A percentile compares a stretch with the other conserved stretches of the same genome.
These are phyloP conservation scores for Orthonychiurus folsomi DNA, from an alignment of 2,888 invertebrate species.

Conservation along the genomic window DNA sequence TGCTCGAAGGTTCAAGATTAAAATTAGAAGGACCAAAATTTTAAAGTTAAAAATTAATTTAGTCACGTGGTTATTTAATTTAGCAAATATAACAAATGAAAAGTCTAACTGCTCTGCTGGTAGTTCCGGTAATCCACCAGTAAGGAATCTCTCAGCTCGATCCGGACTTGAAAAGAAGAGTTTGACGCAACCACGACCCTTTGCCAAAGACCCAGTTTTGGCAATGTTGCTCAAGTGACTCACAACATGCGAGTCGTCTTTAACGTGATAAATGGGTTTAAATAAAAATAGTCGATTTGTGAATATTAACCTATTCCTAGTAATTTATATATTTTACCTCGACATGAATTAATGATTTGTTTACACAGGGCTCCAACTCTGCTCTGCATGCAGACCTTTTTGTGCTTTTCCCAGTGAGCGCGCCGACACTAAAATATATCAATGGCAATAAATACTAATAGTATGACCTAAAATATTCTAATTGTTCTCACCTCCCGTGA, in stretches of 20 bases:
- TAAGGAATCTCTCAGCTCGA: constrained; percentile 71
- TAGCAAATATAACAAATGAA: neutral
- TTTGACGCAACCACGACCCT: constrained; percentile 84
- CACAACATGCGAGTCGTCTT: constrained; percentile 47
- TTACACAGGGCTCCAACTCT: constrained; percentile 75
- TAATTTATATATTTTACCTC: too few relatives aligned
- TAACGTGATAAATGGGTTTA: constrained; percentile 42
- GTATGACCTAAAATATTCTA: too few relatives aligned
- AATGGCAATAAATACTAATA: too few relatives aligned
- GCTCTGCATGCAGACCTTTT: constrained; percentile 63
- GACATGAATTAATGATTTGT: constrained; percentile 45
- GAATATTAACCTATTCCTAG: neutral
- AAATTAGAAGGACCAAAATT: too few relatives aligned
- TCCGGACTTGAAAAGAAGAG: constrained; percentile 81
- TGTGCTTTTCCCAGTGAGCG: constrained; percentile 87
- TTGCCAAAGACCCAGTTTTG: constrained; percentile 69
- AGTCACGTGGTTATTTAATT: too few relatives aligned
- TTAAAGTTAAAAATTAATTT: neutral
- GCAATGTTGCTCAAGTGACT: constrained; percentile 69
- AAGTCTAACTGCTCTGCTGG: constrained; percentile 58
- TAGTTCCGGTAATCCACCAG: constrained; percentile 60
- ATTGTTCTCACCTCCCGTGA: too few relatives aligned
- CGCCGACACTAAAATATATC: too few relatives aligned
- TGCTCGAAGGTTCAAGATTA: too few relatives aligned
- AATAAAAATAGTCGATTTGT: neutral